phyloP scores from a whole-genome alignment of 2,888 invertebrate genomes.

The Eristalis tenax region DNA sequence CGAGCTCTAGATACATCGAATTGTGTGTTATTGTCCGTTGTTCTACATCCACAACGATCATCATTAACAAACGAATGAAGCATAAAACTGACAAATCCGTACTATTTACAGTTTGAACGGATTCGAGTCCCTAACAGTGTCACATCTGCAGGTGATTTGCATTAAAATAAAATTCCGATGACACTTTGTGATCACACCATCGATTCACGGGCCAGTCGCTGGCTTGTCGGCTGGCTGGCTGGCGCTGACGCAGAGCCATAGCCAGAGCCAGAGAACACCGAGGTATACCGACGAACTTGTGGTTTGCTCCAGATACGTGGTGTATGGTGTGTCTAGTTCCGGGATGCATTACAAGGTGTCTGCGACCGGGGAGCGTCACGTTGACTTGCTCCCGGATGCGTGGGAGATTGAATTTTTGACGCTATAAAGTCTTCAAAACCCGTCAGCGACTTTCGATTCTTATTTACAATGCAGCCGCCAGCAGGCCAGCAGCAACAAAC shows the following conservation, averaged over 20 bases:
- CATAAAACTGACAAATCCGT: slow-evolving; percentile 39
- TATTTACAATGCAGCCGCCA: slow-evolving; percentile 4
- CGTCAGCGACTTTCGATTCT: not conserved
- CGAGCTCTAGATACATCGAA: not conserved
- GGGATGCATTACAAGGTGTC: not conserved
- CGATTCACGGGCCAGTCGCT: no score
- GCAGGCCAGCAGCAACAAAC: not conserved
- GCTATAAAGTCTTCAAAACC: not conserved
- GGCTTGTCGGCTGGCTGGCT: no score
- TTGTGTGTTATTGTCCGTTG: slow-evolving; percentile 7
- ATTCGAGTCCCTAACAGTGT: slow-evolving; percentile 15
- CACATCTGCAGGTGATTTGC: slow-evolving; percentile 33
- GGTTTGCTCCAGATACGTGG: not conserved
- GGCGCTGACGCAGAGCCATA: not conserved
- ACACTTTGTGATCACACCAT: slow-evolving; percentile 36
- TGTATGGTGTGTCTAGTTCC: not conserved
- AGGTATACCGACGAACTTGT: not conserved
- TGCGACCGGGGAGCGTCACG: no score
- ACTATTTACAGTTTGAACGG: slow-evolving; percentile 40
- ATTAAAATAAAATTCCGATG: slow-evolving; percentile 47
- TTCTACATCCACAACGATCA: slow-evolving; percentile 16
- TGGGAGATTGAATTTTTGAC: not conserved
- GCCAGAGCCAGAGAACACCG: not conserved
- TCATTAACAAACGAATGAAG: slow-evolving; percentile 35
- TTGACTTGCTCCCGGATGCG: not conserved